phyloP scores from a whole-genome alignment of 2,888 invertebrate genomes.

The Netelia melanura region DNA sequence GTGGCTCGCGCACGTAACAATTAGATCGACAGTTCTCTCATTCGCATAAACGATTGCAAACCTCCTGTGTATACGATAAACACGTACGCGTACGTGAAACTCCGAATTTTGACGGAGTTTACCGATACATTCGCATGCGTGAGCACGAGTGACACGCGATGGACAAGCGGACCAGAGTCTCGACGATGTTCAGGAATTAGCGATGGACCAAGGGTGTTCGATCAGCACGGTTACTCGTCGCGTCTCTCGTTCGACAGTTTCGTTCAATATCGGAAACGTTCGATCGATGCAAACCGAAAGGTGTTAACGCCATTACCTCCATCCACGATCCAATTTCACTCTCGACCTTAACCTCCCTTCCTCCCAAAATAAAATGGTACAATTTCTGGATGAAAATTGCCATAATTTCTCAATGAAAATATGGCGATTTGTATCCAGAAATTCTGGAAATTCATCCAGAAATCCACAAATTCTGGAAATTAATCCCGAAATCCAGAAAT shows the following conservation, averaged over 20 bases:
- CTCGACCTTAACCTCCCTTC: no score
- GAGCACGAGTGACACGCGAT: conserved; percentile 23
- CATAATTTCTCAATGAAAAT: no score
- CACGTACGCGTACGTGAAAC: not conserved
- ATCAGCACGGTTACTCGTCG: conserved; percentile 19
- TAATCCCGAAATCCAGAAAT: no score
- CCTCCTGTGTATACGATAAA: not conserved
- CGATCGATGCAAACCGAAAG: conserved; percentile 2
- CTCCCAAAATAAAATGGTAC: no score
- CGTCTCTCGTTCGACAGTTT: conserved; percentile 2
- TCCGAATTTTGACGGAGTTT: conserved; percentile 14
- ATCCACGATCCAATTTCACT: not conserved
- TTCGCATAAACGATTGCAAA: conserved; percentile 28
- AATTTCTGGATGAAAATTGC: no score
- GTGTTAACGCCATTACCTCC: no score
- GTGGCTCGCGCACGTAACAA: conserved; percentile 5
- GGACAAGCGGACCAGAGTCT: conserved; percentile 20
- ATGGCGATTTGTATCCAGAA: no score
- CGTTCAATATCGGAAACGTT: not conserved
- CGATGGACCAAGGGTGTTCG: not conserved
- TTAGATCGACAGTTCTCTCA: conserved; percentile 52
- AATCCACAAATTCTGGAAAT: no score
- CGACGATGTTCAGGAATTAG: conserved; percentile 43
- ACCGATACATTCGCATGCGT: conserved; percentile 18
- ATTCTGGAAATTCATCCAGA: no score